Conservation (phyloP, 64 coral and sea anemone genomes). For the Astreopora myriophthalma region DNA sequence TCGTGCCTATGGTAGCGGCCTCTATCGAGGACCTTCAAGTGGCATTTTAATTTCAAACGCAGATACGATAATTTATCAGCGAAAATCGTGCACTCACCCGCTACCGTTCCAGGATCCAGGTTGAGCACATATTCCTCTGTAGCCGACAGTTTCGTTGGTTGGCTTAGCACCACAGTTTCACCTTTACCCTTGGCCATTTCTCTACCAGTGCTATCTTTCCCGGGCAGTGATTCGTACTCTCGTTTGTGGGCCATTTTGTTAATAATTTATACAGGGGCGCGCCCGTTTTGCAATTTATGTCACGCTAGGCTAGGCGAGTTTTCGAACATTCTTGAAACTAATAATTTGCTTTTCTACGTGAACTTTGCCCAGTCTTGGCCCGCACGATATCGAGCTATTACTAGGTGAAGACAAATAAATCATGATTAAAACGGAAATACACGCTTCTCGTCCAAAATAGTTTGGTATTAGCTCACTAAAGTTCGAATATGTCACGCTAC, state of each 20-base stretch:
- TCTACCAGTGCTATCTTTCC: neutral
- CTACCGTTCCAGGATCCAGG: conserved; percentile 42
- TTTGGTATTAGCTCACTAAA: too few species aligned
- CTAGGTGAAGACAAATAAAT: too few species aligned
- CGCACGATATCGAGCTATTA: neutral
- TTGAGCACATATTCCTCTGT: conserved; percentile 77
- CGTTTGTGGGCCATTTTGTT: conserved; percentile 19
- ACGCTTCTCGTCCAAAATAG: too few species aligned
- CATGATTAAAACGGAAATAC: too few species aligned
- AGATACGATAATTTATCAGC: too few species aligned
- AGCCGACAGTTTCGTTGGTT: conserved; percentile 20
- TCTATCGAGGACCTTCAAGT: neutral
- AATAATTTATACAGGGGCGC: conserved; percentile 45
- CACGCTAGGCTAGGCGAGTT: neutral
- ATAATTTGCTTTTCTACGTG: neutral
- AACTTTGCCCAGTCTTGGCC: neutral
- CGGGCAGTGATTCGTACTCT: conserved; percentile 64
- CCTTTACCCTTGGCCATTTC: neutral
- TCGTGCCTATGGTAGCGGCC: too few species aligned
- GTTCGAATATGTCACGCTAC: too few species aligned
- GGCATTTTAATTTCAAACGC: neutral
- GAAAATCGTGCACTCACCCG: conserved; percentile 1
- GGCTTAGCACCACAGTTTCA: neutral
- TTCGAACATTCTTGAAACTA: neutral
- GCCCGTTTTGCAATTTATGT: neutral